These are phyloP conservation scores for Pipistrellus pipistrellus DNA, from an alignment of 2,797 vertebrate species.

Conservation along the genomic window DNA sequence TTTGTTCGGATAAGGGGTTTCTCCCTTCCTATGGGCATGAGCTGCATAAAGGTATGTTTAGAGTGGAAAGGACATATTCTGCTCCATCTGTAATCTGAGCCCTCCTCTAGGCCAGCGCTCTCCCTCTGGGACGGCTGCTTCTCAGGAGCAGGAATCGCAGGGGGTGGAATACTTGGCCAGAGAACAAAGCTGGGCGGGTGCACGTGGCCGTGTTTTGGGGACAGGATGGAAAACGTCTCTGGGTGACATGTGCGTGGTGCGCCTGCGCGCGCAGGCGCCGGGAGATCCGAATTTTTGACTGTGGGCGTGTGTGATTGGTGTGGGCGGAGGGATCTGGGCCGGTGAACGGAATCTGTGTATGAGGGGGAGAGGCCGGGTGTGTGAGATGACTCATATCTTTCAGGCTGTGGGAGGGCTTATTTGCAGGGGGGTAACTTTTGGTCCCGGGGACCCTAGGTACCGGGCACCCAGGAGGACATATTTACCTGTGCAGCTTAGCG, in stretches of 20 bases:
- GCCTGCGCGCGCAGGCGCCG: conserved; percentile 26
- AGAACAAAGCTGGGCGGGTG: background rate
- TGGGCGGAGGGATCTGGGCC: conserved; percentile 76
- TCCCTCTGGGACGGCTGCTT: background rate
- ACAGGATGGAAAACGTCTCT: background rate
- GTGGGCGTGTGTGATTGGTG: conserved; percentile 79
- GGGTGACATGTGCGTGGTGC: conserved; percentile 49
- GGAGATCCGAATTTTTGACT: conserved; percentile 55
- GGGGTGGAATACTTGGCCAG: background rate
- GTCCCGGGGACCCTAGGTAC: conserved; percentile 12
- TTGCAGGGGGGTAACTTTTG: conserved; percentile 41
- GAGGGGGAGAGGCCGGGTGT: conserved; percentile 75
- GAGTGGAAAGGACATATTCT: background rate
- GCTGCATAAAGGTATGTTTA: background rate
- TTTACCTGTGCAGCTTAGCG: background rate
- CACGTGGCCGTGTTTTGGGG: conserved; percentile 34
- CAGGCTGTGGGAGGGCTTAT: conserved; percentile 73
- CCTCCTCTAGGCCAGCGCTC: background rate
- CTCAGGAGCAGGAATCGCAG: background rate
- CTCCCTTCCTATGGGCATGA: background rate
- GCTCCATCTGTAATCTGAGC: background rate
- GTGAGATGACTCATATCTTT: conserved; percentile 78
- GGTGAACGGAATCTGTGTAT: conserved; percentile 67
- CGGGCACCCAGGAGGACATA: background rate
- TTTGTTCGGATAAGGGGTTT: background rate